Evolutionary conservation across 2,113 vertebrate species (phyloP), one percentile per base, ranked within the genome.

Genomic region (Cryptotis parvus): DNA sequence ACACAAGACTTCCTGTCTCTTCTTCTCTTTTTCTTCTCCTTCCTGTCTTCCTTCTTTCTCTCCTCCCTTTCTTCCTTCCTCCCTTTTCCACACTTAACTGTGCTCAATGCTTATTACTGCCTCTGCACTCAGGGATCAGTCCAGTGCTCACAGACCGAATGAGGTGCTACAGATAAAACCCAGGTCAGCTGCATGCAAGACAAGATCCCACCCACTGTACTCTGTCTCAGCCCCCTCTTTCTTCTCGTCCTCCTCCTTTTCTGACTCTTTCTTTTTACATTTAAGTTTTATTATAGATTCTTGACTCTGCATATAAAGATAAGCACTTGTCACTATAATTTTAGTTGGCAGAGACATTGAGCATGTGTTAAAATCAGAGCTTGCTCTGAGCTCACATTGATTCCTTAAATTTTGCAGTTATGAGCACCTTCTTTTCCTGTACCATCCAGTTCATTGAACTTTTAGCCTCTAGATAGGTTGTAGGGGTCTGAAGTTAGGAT

Each of bases 261-360:
- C 31, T 4, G 15, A 31, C 22, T 24, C 15, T 58, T 72, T 84
- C 35, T 12, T 90, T n/a, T 78, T 85, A 49, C 52, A 61, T 86
- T 26, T 20, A 84, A 66, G 58, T 87, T 15, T 80, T 43, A 0
- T 84, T 81, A 63, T 1, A 75, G 73, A 77, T 14, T 41, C 58
- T 78, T 27, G 52, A 77, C 69, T 75, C 89, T 31, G 79, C 29
- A 33, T 26, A n/a, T 33, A 89, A 81, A 87, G 1, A 14, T 55
- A 55, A 87, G 33, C 35, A 63, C 31, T 92, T 73, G 41, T 80
- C 74, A 24, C 41, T 76, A 75, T 35, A 55, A 39, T 76, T 66
- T 72, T 75, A 75, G 45, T 85, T 87, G 68, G 72, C 69, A 82
- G 65, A 91, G 37, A 73, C 37, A 43, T 66, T 83, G 83, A 77